Conservation (phyloP, 2,888 invertebrate species). For the Aelia acuminata region DNA sequence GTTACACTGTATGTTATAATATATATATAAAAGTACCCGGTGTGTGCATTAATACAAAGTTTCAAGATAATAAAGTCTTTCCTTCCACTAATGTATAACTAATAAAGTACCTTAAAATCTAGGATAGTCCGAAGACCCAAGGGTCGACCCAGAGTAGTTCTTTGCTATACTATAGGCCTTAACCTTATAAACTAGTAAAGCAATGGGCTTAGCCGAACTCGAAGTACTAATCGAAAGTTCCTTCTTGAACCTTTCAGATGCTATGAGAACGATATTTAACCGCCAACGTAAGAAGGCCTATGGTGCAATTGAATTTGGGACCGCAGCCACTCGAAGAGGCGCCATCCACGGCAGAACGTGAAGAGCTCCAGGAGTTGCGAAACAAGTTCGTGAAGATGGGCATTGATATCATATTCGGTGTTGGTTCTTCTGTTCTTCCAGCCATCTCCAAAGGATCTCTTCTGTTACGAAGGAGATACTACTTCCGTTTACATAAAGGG, state of each 20-base stretch:
- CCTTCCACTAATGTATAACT: too few relatives aligned
- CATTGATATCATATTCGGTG: constrained; percentile 16
- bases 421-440: neutral
- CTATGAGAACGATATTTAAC: neutral
- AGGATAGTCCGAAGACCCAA: too few relatives aligned
- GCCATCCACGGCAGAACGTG: constrained; percentile 41
- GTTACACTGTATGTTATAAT: too few relatives aligned
- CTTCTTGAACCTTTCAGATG: neutral
- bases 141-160: too few relatives aligned
- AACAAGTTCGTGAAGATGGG: constrained; percentile 22
- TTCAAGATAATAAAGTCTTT: too few relatives aligned
- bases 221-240: too few relatives aligned
- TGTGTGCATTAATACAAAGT: too few relatives aligned
- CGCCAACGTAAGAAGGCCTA: neutral
- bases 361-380: neutral
- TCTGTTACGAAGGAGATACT: neutral
- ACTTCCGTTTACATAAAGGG: constrained; percentile 3
- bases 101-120: too few relatives aligned
- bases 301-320: neutral
- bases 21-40: too few relatives aligned
- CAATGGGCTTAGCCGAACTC: too few relatives aligned
- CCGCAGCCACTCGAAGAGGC: neutral
- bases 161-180: too few relatives aligned
- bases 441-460: neutral
- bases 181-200: too few relatives aligned